Percentiles rank a stretch among this genome's conserved stretches.
Conservation (phyloP, 2,888 invertebrate species). For the Torymus aiolomorphi region DNA sequence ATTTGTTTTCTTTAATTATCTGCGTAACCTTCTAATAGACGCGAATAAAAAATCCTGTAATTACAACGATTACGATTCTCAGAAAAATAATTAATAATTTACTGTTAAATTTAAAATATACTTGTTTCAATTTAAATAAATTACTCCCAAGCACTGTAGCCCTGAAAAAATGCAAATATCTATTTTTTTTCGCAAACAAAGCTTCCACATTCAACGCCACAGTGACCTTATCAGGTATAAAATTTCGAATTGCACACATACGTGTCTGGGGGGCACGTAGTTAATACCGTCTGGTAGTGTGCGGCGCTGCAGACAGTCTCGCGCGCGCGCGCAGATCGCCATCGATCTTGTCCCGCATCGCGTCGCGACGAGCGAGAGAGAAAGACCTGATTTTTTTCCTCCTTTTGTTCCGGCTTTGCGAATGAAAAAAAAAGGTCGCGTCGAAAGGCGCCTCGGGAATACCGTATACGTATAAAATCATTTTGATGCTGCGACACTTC, state of each 20-base stretch:
- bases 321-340: conserved; percentile 17
- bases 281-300: conserved; percentile 6
- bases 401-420: conserved; percentile 40
- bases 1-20: too few species aligned
- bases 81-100: neutral
- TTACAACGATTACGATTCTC: neutral
- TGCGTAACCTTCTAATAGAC: too few species aligned
- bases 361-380: conserved; percentile 1
- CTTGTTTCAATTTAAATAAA: too few species aligned
- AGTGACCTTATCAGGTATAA: too few species aligned
- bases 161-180: too few species aligned
- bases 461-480: neutral
- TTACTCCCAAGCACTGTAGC: too few species aligned
- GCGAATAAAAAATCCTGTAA: too few species aligned
- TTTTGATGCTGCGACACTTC: neutral
- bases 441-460: conserved; percentile 6
- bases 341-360: conserved; percentile 42
- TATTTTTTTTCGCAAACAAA: too few species aligned
- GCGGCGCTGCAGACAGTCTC: conserved; percentile 15
- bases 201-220: too few species aligned
- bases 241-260: too few species aligned
- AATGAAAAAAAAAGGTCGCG: neutral
- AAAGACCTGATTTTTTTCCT: conserved; percentile 11
- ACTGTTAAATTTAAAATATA: neutral
- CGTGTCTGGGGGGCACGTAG: too few species aligned